Evolutionary conservation across 2,797 vertebrate genomes (phyloP).

Genomic region (Myiotriccus ornatus): DNA sequence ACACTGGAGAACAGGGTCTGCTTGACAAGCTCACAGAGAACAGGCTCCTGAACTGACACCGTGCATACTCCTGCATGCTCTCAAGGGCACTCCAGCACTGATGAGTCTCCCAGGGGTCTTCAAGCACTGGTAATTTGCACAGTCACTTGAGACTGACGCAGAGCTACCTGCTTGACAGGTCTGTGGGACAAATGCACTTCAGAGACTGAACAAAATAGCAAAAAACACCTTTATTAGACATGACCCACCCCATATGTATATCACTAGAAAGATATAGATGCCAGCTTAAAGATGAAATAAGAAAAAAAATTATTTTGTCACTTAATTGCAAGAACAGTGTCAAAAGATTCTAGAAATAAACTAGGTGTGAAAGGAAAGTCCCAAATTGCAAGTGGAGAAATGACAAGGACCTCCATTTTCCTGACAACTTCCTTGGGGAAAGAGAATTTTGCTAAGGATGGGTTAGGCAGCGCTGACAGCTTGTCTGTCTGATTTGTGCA

Average conservation of each 20-base stretch:
- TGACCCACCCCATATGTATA: neutral
- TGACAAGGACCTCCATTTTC: slow-evolving; percentile 74
- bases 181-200: neutral
- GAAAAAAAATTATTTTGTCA: slow-evolving; percentile 54
- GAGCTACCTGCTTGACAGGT: neutral
- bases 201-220: neutral
- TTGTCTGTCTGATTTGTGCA: slow-evolving; percentile 68
- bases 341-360: slow-evolving; percentile 66
- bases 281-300: neutral
- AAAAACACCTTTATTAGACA: neutral
- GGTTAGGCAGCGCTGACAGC: slow-evolving; percentile 73
- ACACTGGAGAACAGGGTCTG: neutral
- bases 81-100: slow-evolving; percentile 44
- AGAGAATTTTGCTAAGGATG: slow-evolving; percentile 64
- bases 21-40: rapidly evolving
- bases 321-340: slow-evolving; percentile 60
- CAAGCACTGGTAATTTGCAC: slow-evolving; percentile 19
- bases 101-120: slow-evolving; percentile 42
- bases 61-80: rapidly evolving
- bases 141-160: neutral
- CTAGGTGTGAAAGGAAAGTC: slow-evolving; percentile 64
- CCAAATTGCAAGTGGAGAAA: slow-evolving; percentile 62
- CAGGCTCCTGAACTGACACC: rapidly evolving
- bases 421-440: slow-evolving; percentile 70
- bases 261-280: neutral